phyloP scores from a whole-genome alignment of 2,113 vertebrate genomes.

The Microcebus murinus region DNA sequence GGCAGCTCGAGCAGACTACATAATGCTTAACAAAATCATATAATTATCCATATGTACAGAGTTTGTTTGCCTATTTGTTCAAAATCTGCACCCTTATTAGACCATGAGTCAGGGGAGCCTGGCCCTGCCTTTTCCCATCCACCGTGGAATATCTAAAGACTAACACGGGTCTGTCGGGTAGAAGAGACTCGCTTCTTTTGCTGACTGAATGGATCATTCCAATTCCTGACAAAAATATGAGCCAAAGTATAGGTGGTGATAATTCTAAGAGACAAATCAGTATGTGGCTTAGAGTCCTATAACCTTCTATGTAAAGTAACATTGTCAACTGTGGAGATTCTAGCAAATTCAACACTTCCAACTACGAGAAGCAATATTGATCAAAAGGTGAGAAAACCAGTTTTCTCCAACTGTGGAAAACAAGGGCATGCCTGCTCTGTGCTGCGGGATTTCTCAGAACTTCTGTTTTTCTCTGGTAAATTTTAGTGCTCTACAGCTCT shows the following conservation, averaged over 20 bases:
- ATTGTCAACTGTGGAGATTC: not conserved
- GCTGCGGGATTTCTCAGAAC: not conserved
- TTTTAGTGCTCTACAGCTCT: not conserved
- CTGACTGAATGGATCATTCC: not conserved
- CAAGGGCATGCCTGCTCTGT: accelerated
- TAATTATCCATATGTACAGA: not conserved
- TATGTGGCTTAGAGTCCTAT: not conserved
- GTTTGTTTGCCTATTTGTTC: not conserved
- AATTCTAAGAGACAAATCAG: not conserved
- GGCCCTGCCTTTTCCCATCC: not conserved
- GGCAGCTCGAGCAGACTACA: not conserved
- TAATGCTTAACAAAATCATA: not conserved
- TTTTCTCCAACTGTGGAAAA: not conserved
- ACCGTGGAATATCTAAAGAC: accelerated
- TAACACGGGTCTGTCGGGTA: too few relatives aligned
- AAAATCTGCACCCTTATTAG: not conserved
- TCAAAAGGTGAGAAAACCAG: not conserved
- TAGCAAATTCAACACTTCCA: not conserved
- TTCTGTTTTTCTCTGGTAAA: not conserved
- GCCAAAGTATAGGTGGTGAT: not conserved
- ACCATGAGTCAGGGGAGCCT: not conserved
- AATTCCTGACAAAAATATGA: not conserved
- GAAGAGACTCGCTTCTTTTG: not conserved
- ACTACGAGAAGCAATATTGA: not conserved
- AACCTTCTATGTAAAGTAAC: not conserved